These are phyloP conservation scores for Cheirogaleus major DNA, from an alignment of 2,797 vertebrate genomes.

Conservation along the genomic window DNA sequence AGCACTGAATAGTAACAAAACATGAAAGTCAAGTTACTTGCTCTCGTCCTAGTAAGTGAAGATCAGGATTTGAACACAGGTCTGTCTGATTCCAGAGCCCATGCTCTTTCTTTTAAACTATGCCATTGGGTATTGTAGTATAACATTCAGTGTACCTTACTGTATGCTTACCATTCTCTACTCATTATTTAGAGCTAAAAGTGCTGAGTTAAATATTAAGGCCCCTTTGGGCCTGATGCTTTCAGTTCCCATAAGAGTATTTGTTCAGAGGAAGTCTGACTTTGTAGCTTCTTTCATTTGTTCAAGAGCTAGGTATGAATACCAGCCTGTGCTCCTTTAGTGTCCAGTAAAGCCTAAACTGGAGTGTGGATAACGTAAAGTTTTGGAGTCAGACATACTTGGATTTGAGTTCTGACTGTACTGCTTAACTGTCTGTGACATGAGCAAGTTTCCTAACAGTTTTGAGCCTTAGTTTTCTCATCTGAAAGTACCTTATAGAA, in stretches of 20 bases:
- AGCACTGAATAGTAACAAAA: background rate
- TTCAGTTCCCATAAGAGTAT: background rate
- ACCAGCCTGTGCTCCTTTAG: background rate
- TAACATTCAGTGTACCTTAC: background rate
- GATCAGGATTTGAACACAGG: background rate
- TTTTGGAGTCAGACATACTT: background rate
- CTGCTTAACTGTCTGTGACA: background rate
- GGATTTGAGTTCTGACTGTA: background rate
- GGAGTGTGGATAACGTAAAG: background rate
- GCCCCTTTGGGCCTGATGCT: background rate
- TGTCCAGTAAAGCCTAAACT: background rate
- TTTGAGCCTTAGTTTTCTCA: constrained; percentile 25
- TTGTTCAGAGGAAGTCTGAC: background rate
- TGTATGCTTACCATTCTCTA: background rate
- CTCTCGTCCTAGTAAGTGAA: background rate
- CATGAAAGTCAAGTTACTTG: background rate
- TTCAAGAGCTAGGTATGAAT: background rate
- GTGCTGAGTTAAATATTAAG: background rate
- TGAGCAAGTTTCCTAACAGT: background rate
- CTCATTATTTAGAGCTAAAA: background rate
- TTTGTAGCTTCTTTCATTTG: background rate
- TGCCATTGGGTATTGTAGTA: background rate
- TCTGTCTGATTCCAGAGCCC: background rate
- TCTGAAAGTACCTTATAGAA: background rate
- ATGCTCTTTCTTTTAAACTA: background rate